Conservation (phyloP, 2,113 vertebrate species). For the Fregata magnificens region DNA sequence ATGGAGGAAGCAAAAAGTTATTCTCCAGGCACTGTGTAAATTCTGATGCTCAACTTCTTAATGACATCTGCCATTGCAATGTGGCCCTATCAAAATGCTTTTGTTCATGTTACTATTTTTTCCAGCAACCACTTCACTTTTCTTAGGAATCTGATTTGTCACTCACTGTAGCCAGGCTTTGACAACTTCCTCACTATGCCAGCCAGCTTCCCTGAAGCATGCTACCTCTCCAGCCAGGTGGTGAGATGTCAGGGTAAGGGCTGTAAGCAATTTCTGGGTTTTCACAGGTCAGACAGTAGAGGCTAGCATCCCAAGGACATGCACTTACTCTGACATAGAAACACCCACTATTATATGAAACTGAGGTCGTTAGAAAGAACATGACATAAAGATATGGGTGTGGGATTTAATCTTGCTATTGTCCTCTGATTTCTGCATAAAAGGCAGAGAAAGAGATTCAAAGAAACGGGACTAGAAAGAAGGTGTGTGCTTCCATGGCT, state of each 20-base stretch:
- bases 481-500: not conserved
- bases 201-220: not conserved
- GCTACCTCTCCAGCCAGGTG: not conserved
- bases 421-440: not conserved
- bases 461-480: not conserved
- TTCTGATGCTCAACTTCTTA: not conserved
- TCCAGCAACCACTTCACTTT: not conserved
- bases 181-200: not conserved
- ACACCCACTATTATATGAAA: not conserved
- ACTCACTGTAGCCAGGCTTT: not conserved
- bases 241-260: not conserved
- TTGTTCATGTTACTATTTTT: not conserved
- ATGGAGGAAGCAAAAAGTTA: not conserved
- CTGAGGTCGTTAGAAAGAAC: not conserved
- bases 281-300: not conserved
- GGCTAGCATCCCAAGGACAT: not conserved
- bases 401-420: not conserved
- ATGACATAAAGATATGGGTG: rapidly evolving
- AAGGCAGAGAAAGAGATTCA: not conserved
- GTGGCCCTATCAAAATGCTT: not conserved
- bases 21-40: not conserved
- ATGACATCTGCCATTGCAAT: not conserved
- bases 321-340: not conserved
- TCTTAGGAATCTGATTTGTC: not conserved
- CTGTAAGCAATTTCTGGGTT: not conserved